These are phyloP conservation scores for Scelioninae gen. 1 DNA, from an alignment of 2,888 invertebrate genomes.

Conservation along the genomic window DNA sequence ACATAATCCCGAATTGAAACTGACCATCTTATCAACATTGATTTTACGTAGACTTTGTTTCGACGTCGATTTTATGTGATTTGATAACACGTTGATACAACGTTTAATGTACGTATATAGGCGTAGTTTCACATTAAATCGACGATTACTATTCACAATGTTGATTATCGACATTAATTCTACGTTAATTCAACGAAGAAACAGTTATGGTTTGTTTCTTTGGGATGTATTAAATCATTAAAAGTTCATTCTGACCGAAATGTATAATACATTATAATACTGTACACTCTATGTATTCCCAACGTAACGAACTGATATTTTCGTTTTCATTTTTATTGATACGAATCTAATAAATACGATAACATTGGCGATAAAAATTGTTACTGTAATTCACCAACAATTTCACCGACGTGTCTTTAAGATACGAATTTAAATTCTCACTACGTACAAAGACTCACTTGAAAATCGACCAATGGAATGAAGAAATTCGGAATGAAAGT, in stretches of 20 bases:
- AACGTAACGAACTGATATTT: not conserved
- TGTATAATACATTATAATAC: slow-evolving; percentile 9
- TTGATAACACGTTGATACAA: too few relatives aligned
- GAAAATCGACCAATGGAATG: slow-evolving; percentile 39
- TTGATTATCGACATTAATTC: too few relatives aligned
- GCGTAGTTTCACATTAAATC: too few relatives aligned
- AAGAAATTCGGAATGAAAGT: not conserved
- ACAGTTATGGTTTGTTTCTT: too few relatives aligned
- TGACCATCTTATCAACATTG: too few relatives aligned
- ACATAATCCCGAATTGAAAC: too few relatives aligned
- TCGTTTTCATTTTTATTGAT: not conserved
- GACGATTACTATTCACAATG: too few relatives aligned
- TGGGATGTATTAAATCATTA: too few relatives aligned
- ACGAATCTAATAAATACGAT: slow-evolving; percentile 13
- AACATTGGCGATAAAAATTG: not conserved
- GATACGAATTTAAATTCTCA: slow-evolving; percentile 50
- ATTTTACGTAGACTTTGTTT: too few relatives aligned
- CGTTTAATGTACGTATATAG: too few relatives aligned
- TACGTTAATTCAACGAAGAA: too few relatives aligned
- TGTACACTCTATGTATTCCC: slow-evolving; percentile 2
- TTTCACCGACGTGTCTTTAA: slow-evolving; percentile 34
- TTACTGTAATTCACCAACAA: slow-evolving; percentile 22
- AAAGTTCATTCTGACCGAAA: not conserved
- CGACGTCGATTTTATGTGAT: too few relatives aligned
- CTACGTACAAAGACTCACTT: slow-evolving; percentile 8